Evolutionary conservation across 1,140 invertebrate genomes (phyloP).

Genomic region (Venustaconcha ellipsiformis): DNA sequence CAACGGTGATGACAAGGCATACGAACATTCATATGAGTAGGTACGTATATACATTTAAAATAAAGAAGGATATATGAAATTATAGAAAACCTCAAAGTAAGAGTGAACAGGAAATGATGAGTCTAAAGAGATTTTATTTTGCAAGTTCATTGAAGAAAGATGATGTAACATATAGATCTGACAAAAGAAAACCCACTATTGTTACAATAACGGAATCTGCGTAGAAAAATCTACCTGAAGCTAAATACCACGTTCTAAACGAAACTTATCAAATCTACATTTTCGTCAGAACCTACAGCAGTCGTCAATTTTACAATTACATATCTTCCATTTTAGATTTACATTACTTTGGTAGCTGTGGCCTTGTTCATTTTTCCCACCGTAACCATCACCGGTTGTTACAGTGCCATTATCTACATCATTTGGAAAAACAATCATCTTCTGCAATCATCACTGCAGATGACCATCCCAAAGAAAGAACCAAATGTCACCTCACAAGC

Average conservation of each 20-base stretch:
- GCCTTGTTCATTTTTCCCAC: constrained; percentile 90
- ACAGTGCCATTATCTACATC: constrained; percentile 90
- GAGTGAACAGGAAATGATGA: no score
- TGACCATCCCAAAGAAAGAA: not conserved
- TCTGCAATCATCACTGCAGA: constrained; percentile 6
- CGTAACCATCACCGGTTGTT: constrained; percentile 90
- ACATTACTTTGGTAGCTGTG: constrained; percentile 86
- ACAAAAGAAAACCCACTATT: no score
- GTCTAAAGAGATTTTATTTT: no score
- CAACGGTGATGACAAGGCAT: no score
- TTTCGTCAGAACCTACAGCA: not conserved
- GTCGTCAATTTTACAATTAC: constrained; percentile 6
- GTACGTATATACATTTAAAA: no score
- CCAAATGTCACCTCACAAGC: not conserved
- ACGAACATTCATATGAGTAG: no score
- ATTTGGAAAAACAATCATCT: constrained; percentile 75
- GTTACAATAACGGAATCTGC: no score
- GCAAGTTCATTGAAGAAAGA: no score
- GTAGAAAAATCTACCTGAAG: no score
- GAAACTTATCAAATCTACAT: not conserved
- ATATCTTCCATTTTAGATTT: constrained; percentile 74
- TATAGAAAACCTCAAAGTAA: no score
- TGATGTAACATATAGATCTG: no score
- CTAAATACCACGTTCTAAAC: constrained; percentile 2
- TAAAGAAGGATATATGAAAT: no score